phyloP scores from a whole-genome alignment of 2,888 invertebrate species.

The Drosophila greeni region DNA sequence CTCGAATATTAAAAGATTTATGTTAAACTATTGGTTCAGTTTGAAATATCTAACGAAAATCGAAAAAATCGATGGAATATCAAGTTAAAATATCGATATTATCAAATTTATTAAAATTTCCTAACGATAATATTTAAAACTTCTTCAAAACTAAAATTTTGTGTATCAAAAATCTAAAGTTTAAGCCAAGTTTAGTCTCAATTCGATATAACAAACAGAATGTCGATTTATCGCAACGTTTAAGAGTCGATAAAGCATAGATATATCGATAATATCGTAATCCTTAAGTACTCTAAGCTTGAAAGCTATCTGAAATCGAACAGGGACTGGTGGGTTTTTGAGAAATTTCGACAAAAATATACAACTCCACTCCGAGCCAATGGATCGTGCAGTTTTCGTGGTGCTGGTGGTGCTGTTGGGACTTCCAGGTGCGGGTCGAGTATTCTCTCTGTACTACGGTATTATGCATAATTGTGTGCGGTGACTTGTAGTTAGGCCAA shows the following conservation, averaged over 20 bases:
- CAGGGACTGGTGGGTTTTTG: not conserved
- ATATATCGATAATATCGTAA: not conserved
- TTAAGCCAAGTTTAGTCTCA: not conserved
- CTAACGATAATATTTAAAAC: not conserved
- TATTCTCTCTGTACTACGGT: conserved; percentile 34
- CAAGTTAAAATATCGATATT: no score
- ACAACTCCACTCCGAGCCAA: conserved; percentile 48
- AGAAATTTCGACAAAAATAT: conserved; percentile 33
- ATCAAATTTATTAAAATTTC: not conserved
- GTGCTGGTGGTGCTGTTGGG: conserved; percentile 22
- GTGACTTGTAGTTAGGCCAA: conserved; percentile 59
- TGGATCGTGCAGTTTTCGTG: conserved; percentile 34
- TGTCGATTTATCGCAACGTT: not conserved
- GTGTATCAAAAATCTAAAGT: not conserved
- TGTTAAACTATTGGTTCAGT: no score
- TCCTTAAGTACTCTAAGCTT: not conserved
- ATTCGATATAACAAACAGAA: not conserved
- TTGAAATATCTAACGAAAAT: not conserved
- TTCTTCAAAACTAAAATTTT: not conserved
- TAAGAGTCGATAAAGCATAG: no score
- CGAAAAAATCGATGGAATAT: no score
- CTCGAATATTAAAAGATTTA: no score
- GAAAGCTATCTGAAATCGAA: not conserved
- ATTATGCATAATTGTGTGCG: conserved; percentile 18
- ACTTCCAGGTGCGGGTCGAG: conserved; percentile 36